Evolutionary conservation across 1,140 invertebrate species (phyloP).

Genomic region (Drosophila mojavensis): DNA sequence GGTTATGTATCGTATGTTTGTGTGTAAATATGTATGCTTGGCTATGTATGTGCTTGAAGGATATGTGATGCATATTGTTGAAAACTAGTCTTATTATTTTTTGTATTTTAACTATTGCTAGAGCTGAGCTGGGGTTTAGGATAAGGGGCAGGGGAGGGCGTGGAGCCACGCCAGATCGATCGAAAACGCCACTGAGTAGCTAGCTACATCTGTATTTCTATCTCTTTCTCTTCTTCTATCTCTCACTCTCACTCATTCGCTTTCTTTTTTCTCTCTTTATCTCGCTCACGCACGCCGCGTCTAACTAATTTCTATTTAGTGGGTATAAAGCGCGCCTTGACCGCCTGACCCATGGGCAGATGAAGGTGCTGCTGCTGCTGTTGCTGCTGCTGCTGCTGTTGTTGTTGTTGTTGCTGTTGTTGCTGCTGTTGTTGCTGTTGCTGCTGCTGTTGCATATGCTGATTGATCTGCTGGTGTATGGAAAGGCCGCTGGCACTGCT

Average conservation of each 20-base stretch:
- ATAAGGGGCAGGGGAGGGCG: constrained; percentile 31
- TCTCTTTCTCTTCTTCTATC: neutral
- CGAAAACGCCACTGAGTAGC: constrained; percentile 23
- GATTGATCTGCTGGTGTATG: constrained; percentile 81
- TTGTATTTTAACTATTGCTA: constrained; percentile 57
- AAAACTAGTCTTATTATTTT: constrained; percentile 11
- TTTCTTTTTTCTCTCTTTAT: constrained; percentile 8
- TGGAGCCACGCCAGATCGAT: constrained; percentile 23
- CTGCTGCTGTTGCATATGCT: constrained; percentile 79
- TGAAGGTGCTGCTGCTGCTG: constrained; percentile 59
- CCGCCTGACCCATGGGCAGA: constrained; percentile 69
- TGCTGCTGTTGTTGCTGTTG: constrained; percentile 60
- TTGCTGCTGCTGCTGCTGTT: constrained; percentile 60
- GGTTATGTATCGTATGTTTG: constrained; percentile 13
- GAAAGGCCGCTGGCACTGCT: constrained; percentile 79
- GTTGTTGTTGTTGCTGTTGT: constrained; percentile 50
- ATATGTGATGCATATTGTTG: constrained; percentile 52
- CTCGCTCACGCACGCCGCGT: constrained; percentile 1
- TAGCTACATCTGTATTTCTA: neutral
- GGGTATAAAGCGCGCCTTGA: constrained; percentile 82
- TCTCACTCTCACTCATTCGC: constrained; percentile 9
- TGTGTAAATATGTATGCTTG: constrained; percentile 3
- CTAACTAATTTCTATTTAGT: constrained; percentile 63
- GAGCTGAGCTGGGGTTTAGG: neutral
- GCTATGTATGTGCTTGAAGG: constrained; percentile 36